A percentile compares a stretch with the other conserved stretches of the same genome.
phyloP scores from a whole-genome alignment of 2,113 vertebrate genomes.

The Phalacrocorax pelagicus region DNA sequence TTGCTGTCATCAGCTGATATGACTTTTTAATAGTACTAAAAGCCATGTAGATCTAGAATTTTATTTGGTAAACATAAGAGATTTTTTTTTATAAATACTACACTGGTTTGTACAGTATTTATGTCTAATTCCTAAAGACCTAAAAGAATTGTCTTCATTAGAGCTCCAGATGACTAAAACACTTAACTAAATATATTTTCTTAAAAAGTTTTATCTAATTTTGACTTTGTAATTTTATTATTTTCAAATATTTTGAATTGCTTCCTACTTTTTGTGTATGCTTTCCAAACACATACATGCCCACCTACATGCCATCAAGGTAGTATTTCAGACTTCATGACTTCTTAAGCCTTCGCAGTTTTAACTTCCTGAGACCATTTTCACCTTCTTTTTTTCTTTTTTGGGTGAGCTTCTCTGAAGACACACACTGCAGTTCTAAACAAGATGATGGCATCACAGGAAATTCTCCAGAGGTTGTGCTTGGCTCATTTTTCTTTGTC shows the following conservation, averaged over 20 bases:
- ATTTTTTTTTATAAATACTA: neutral
- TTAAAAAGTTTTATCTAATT: neutral
- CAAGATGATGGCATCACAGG: constrained; percentile 67
- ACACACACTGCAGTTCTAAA: constrained; percentile 65
- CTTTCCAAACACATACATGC: neutral
- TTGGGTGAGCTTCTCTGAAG: constrained; percentile 30
- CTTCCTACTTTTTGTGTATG: neutral
- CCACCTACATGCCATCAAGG: neutral
- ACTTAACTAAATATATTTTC: neutral
- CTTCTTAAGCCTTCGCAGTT: constrained; percentile 77
- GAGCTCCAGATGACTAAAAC: neutral
- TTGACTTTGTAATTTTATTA: neutral
- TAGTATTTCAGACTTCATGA: constrained; percentile 15
- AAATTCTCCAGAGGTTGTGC: constrained; percentile 72
- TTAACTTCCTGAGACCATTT: constrained; percentile 76
- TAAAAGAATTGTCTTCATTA: neutral
- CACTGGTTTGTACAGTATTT: neutral
- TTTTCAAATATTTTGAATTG: neutral
- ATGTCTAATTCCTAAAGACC: constrained; percentile 1
- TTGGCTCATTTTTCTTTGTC: constrained; percentile 73
- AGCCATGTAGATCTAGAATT: neutral
- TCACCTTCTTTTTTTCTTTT: constrained; percentile 68
- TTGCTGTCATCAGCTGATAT: neutral
- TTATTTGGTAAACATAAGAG: neutral
- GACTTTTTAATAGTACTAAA: constrained; percentile 11